Evolutionary conservation across 2,797 vertebrate genomes (phyloP).

Genomic region (Acrocephalus scirpaceus): DNA sequence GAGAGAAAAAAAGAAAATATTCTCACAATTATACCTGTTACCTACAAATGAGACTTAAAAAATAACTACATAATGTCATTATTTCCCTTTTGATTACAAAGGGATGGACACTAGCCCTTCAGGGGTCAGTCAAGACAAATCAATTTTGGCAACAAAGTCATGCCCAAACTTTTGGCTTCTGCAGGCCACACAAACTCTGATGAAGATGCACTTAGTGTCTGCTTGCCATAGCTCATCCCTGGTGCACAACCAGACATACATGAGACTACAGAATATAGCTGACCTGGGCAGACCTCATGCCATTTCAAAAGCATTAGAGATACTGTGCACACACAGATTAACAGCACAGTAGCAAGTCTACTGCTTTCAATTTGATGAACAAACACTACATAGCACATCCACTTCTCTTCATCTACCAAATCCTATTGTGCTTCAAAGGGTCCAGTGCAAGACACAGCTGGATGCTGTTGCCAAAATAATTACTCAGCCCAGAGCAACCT

Average conservation of each 20-base stretch:
- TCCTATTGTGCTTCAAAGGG: not conserved
- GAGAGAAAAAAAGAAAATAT: not conserved
- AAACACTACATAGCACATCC: not conserved
- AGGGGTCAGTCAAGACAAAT: not conserved
- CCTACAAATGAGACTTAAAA: not conserved
- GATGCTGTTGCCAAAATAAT: not conserved
- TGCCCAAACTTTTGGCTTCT: not conserved
- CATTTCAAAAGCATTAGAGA: not conserved
- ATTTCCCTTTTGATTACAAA: not conserved
- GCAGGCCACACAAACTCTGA: not conserved
- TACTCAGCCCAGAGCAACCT: not conserved
- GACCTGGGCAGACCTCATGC: rapidly evolving
- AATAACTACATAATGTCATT: not conserved
- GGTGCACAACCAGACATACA: not conserved
- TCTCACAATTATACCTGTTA: not conserved
- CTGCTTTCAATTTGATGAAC: not conserved
- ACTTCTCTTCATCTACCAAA: not conserved
- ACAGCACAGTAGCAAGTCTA: not conserved
- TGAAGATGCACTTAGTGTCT: not conserved
- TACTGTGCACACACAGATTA: not conserved
- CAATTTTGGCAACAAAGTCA: not conserved
- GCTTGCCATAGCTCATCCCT: not conserved
- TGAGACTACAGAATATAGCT: not conserved
- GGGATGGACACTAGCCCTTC: not conserved
- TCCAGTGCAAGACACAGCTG: not conserved